Conservation (phyloP, 2,113 vertebrate genomes). For the Ptychochromis oligacanthus region DNA sequence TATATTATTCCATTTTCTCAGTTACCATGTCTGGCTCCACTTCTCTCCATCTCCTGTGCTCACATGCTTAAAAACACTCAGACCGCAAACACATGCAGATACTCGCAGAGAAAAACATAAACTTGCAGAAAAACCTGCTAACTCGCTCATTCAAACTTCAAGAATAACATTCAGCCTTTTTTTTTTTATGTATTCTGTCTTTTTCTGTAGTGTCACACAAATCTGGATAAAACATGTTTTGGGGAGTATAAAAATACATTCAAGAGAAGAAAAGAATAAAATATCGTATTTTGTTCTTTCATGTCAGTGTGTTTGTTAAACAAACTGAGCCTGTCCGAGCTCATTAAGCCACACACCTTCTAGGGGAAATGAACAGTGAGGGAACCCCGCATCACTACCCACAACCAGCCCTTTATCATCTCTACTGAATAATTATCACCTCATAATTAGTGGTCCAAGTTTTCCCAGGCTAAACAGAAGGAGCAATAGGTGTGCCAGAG, state of each 20-base stretch:
- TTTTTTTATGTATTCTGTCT: not conserved
- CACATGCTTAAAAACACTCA: constrained; percentile 16
- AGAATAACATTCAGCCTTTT: not conserved
- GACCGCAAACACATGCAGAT: constrained; percentile 36
- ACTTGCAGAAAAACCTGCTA: not conserved
- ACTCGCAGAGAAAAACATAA: constrained; percentile 13
- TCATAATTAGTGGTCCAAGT: constrained; percentile 56
- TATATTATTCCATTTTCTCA: constrained; percentile 55
- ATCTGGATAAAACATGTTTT: not conserved
- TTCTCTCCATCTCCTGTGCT: constrained; percentile 39
- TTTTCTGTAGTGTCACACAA: not conserved
- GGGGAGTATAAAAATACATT: not conserved
- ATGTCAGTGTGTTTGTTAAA: constrained; percentile 19
- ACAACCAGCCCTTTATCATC: constrained; percentile 37
- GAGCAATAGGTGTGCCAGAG: constrained; percentile 34
- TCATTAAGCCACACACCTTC: constrained; percentile 43
- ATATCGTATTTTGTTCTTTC: not conserved
- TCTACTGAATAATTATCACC: constrained; percentile 60
- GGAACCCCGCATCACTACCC: constrained; percentile 9
- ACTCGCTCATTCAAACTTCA: constrained; percentile 2
- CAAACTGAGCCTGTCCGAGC: not conserved
- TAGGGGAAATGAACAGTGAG: constrained; percentile 17
- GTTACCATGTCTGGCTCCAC: constrained; percentile 42
- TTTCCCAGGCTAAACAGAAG: constrained; percentile 44
- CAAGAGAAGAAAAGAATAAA: not conserved